A percentile compares a stretch with the other conserved stretches of the same genome.
Evolutionary conservation across 2,113 vertebrate species (phyloP).

Genomic region (Catharus fuscescens): DNA sequence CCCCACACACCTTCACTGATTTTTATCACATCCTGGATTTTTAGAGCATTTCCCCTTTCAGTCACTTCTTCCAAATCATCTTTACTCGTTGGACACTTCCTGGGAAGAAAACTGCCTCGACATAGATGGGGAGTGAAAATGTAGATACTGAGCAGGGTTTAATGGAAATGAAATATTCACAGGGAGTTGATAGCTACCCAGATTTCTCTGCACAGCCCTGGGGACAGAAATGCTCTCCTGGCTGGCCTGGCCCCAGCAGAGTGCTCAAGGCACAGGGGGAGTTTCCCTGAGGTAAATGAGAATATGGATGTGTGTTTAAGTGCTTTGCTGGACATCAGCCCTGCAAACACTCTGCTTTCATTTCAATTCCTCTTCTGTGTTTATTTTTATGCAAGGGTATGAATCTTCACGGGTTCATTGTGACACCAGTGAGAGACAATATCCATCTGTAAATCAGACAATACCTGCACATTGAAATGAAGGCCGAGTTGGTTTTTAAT

Average conservation of each 20-base stretch:
- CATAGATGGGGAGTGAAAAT: background rate
- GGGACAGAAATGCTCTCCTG: background rate
- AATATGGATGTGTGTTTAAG: background rate
- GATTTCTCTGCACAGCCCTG: background rate
- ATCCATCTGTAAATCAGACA: background rate
- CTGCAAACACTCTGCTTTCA: background rate
- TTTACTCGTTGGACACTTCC: background rate
- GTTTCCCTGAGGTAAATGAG: background rate
- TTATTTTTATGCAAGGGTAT: background rate
- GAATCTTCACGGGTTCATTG: background rate
- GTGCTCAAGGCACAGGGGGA: background rate
- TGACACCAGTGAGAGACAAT: background rate
- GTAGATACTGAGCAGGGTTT: background rate
- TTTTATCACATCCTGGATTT: accelerated
- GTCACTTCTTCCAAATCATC: background rate
- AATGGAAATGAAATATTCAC: background rate
- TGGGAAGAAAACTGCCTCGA: background rate
- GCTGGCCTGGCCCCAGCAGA: background rate
- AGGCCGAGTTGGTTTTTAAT: background rate
- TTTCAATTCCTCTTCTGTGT: background rate
- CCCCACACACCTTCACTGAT: background rate
- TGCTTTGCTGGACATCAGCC: conserved; percentile 30
- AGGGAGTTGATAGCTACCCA: background rate
- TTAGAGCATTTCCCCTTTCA: background rate
- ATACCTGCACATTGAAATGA: background rate